Percentiles rank a stretch among this genome's conserved stretches.
These are phyloP conservation scores for Pheosia gnoma DNA, from an alignment of 2,888 invertebrate genomes.

Conservation along the genomic window DNA sequence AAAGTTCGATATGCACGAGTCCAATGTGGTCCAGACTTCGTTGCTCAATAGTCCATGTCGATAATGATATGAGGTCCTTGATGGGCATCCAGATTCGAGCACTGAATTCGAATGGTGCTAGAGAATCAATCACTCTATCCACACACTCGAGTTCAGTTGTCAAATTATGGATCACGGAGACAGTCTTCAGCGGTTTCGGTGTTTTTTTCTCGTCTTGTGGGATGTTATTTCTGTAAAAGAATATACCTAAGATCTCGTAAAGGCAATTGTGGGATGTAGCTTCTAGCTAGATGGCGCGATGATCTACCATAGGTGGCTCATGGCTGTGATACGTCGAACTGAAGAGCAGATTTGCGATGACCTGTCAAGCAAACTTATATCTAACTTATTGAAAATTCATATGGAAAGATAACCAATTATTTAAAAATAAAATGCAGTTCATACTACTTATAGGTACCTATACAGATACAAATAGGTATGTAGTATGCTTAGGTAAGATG, in stretches of 20 bases:
- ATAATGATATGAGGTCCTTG: conserved; percentile 19
- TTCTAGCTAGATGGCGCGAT: too few relatives aligned
- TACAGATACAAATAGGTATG: too few relatives aligned
- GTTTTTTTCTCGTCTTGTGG: too few relatives aligned
- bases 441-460: too few relatives aligned
- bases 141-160: conserved; percentile 88
- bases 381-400: too few relatives aligned
- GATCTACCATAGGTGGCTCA: not conserved
- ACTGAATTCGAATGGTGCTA: conserved; percentile 90
- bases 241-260: too few relatives aligned
- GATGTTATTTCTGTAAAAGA: too few relatives aligned
- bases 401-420: too few relatives aligned
- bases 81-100: conserved; percentile 74
- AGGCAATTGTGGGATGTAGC: too few relatives aligned
- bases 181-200: not conserved
- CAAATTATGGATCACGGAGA: conserved; percentile 68
- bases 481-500: too few relatives aligned
- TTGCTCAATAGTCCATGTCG: not conserved
- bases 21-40: not conserved
- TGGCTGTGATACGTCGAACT: not conserved
- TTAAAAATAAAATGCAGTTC: too few relatives aligned
- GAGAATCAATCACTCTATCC: conserved; percentile 84
- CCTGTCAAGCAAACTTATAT: not conserved
- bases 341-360: not conserved
- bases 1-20: not conserved